A percentile compares a stretch with the other conserved stretches of the same genome.
phyloP scores from a whole-genome alignment of 2,888 invertebrate genomes.

The Monopis laevigella region DNA sequence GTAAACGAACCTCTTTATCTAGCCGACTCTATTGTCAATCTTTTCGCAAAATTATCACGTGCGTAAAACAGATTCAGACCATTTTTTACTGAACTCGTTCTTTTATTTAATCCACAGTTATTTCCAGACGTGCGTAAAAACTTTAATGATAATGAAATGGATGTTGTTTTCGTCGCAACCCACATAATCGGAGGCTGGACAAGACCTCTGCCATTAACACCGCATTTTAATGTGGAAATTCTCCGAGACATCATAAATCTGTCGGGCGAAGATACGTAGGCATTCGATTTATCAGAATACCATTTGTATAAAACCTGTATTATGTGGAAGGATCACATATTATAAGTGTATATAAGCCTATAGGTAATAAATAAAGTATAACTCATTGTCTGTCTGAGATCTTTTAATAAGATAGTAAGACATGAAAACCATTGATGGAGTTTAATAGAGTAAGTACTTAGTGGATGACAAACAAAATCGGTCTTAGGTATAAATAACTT shows the following conservation, averaged over 20 bases:
- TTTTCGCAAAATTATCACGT: conserved; percentile 48
- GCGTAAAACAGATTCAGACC: conserved; percentile 26
- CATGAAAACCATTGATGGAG: too few relatives aligned
- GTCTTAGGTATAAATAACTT: too few relatives aligned
- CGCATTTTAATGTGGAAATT: conserved; percentile 12
- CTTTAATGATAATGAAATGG: background rate
- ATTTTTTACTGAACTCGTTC: too few relatives aligned
- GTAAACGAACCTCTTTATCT: conserved; percentile 34
- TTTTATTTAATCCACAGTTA: background rate
- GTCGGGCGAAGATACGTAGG: conserved; percentile 6
- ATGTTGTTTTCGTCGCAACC: conserved; percentile 3
- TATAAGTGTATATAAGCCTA: too few relatives aligned
- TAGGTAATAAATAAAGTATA: too few relatives aligned
- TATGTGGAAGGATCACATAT: background rate
- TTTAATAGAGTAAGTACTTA: too few relatives aligned
- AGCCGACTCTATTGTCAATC: conserved; percentile 30
- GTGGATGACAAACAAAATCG: too few relatives aligned
- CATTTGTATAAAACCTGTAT: conserved; percentile 1
- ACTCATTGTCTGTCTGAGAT: too few relatives aligned
- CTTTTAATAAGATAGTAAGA: too few relatives aligned
- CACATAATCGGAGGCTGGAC: conserved; percentile 3
- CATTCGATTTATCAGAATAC: background rate
- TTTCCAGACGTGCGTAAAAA: background rate
- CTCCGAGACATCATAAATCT: conserved; percentile 8
- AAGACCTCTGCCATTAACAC: conserved; percentile 9